Evolutionary conservation across 1,140 invertebrate species (phyloP).

Genomic region (Campodea augens): DNA sequence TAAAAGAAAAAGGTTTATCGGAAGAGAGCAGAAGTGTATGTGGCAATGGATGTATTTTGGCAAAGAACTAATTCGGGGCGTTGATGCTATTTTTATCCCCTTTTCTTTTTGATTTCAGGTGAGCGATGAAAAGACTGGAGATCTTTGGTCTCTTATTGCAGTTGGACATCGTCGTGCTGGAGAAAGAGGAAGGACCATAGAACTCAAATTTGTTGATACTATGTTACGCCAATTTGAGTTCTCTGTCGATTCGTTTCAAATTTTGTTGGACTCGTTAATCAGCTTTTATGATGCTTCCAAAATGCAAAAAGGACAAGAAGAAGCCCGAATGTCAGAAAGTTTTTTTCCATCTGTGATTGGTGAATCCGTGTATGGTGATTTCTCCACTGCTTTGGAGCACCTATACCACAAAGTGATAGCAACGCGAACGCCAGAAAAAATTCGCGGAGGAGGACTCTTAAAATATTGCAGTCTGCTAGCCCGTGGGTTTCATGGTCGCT

Average conservation of each 20-base stretch:
- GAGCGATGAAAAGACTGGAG: conserved; percentile 75
- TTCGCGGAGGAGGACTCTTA: conserved; percentile 90
- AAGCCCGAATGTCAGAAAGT: conserved; percentile 77
- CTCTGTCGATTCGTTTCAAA: conserved; percentile 94
- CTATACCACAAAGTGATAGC: conserved; percentile 86
- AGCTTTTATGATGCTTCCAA: conserved; percentile 86
- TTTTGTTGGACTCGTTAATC: conserved; percentile 85
- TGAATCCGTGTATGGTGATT: conserved; percentile 95
- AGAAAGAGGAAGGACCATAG: conserved; percentile 52
- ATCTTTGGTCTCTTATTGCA: conserved; percentile 94
- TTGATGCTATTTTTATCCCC: no score
- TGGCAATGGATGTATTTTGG: no score
- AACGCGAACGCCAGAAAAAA: conserved; percentile 92
- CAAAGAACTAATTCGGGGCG: no score
- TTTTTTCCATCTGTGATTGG: conserved; percentile 94
- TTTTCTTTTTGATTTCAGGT: no score
- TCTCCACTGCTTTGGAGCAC: conserved; percentile 83
- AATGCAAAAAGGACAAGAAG: no score
- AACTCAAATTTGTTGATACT: conserved; percentile 96
- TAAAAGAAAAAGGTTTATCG: no score
- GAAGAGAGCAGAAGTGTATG: no score
- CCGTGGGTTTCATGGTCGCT: conserved; percentile 72
- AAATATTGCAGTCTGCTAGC: conserved; percentile 97
- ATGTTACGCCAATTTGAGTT: conserved; percentile 99
- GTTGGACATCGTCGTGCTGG: conserved; percentile 50